These are phyloP conservation scores for Rambutsinella grinnellia DNA, from an alignment of 2,888 invertebrate genomes.

Conservation along the genomic window DNA sequence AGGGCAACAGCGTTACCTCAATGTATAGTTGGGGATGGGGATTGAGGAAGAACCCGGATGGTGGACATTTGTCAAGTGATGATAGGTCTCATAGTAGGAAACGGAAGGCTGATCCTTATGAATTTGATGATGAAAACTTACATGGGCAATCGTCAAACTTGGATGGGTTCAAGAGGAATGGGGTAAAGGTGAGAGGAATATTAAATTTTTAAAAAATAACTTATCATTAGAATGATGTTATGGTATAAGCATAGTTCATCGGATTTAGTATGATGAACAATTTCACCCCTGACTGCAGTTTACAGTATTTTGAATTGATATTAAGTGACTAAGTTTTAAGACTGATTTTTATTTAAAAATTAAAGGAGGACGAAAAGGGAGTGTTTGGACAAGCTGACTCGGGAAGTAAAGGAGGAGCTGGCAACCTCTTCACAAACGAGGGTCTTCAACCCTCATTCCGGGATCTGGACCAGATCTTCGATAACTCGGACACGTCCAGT, in stretches of 20 bases:
- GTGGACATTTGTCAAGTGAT: slow-evolving; percentile 7
- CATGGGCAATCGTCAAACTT: slow-evolving; percentile 70
- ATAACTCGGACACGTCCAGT: slow-evolving; percentile 90
- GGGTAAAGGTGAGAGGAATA: slow-evolving; percentile 23
- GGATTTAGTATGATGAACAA: slow-evolving; percentile 22
- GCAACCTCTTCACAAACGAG: slow-evolving; percentile 86
- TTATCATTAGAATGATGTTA: too few relatives aligned
- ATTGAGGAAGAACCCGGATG: slow-evolving; percentile 60
- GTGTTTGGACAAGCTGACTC: slow-evolving; percentile 71
- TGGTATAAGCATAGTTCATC: slow-evolving; percentile 49
- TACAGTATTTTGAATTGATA: too few relatives aligned
- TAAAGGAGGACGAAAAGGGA: slow-evolving; percentile 67
- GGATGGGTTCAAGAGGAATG: slow-evolving; percentile 70
- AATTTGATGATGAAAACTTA: slow-evolving; percentile 77
- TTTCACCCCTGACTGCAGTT: slow-evolving; percentile 35
- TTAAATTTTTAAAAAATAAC: neutral
- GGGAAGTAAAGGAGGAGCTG: slow-evolving; percentile 66
- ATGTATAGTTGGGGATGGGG: slow-evolving; percentile 65
- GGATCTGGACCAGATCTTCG: slow-evolving; percentile 95
- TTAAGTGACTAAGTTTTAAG: neutral
- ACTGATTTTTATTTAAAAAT: neutral
- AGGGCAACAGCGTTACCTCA: slow-evolving; percentile 51
- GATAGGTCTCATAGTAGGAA: slow-evolving; percentile 53
- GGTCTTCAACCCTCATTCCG: slow-evolving; percentile 89
- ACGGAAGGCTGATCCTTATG: slow-evolving; percentile 75